Evolutionary conservation across 2,888 invertebrate species (phyloP).

Genomic region (Melikaiella ostensackeni): DNA sequence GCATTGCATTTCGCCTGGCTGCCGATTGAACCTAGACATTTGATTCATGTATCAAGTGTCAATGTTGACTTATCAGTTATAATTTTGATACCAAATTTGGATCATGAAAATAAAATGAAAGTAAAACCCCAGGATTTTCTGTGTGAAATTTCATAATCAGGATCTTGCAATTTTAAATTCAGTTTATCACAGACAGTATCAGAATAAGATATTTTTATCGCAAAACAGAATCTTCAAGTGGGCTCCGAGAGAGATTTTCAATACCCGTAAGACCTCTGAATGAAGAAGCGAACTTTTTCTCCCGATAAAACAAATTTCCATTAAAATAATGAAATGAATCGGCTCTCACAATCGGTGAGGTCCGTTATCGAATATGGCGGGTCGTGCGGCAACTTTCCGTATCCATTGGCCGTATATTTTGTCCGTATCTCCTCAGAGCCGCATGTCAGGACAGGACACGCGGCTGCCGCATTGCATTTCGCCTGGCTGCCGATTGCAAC

Average conservation of each 20-base stretch:
- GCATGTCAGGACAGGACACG: conserved; percentile 2
- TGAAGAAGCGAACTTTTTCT: background rate
- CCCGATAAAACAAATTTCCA: background rate
- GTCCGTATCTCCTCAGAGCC: background rate
- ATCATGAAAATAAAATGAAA: too few species aligned
- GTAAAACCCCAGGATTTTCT: too few species aligned
- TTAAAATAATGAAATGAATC: background rate
- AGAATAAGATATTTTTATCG: too few species aligned
- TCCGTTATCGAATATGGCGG: background rate
- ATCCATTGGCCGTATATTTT: background rate
- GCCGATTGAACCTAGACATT: too few species aligned
- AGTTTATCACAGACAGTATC: too few species aligned
- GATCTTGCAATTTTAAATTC: too few species aligned
- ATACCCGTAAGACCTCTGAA: background rate
- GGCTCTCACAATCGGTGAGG: background rate
- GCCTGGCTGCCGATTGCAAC: conserved; percentile 15
- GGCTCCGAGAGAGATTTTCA: too few species aligned
- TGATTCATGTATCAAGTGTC: too few species aligned
- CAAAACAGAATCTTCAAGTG: too few species aligned
- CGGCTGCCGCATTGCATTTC: background rate
- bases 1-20: background rate
- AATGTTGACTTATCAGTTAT: too few species aligned
- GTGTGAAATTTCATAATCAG: too few species aligned
- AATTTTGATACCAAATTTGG: too few species aligned
- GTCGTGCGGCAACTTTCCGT: background rate